Evolutionary conservation across 1,140 invertebrate species (phyloP).

Genomic region (Polypedilum pembai): DNA sequence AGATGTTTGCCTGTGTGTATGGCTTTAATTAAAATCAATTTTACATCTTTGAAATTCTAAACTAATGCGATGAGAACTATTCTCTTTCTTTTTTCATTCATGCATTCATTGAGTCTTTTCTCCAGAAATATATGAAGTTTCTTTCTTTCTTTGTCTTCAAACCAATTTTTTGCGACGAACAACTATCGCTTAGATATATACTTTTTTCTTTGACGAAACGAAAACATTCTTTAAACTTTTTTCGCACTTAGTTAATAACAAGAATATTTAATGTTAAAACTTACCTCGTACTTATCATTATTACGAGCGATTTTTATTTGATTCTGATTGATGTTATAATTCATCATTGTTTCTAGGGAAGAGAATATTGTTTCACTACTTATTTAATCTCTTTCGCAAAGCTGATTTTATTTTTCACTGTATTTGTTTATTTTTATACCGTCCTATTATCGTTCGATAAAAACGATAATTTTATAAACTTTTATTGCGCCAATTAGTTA

Average conservation of each 20-base stretch:
- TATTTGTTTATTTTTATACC: neutral
- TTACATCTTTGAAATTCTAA: too few species aligned
- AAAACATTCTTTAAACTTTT: too few species aligned
- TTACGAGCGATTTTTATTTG: constrained; percentile 4
- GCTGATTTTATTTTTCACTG: neutral
- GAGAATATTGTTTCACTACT: neutral
- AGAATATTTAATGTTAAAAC: neutral
- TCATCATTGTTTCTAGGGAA: constrained; percentile 4
- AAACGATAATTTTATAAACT: neutral
- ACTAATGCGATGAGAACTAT: too few species aligned
- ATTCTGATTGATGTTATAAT: neutral
- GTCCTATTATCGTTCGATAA: too few species aligned
- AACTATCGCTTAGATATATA: too few species aligned
- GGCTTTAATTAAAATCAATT: too few species aligned
- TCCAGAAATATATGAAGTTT: neutral
- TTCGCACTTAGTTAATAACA: too few species aligned
- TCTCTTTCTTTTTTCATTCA: too few species aligned
- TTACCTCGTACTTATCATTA: constrained; percentile 8
- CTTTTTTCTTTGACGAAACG: too few species aligned
- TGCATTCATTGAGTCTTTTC: too few species aligned
- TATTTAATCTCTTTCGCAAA: neutral
- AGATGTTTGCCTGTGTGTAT: too few species aligned
- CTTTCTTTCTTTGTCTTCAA: neutral
- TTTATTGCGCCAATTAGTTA: neutral
- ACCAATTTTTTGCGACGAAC: neutral